phyloP scores from a whole-genome alignment of 1,140 invertebrate species.

The Brachionus calyciflorus region DNA sequence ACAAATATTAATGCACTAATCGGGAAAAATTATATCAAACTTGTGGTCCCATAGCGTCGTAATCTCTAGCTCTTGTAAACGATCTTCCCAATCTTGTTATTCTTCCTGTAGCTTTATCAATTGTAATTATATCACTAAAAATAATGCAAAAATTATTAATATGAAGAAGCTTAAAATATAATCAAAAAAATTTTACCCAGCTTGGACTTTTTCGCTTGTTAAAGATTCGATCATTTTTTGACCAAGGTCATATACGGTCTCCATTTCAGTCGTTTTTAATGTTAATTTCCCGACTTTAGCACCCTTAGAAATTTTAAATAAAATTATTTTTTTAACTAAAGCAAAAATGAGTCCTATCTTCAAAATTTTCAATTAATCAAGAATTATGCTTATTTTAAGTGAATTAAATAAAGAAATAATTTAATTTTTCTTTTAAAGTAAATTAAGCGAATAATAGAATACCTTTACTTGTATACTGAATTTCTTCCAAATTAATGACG shows the following conservation, averaged over 20 bases:
- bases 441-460: no score
- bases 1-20: neutral
- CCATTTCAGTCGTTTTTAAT: slow-evolving; percentile 98
- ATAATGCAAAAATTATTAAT: neutral
- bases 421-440: no score
- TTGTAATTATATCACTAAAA: slow-evolving; percentile 87
- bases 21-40: slow-evolving; percentile 62
- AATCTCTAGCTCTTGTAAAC: slow-evolving; percentile 90
- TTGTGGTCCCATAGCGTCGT: slow-evolving; percentile 88
- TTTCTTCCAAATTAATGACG: no score
- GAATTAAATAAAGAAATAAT: no score
- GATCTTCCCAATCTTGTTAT: slow-evolving; percentile 90
- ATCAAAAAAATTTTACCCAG: slow-evolving; percentile 59
- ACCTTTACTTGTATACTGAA: no score
- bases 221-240: slow-evolving; percentile 97
- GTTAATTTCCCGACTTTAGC: slow-evolving; percentile 86
- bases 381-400: no score
- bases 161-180: neutral
- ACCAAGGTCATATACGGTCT: slow-evolving; percentile 96
- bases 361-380: neutral
- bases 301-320: slow-evolving; percentile 63
- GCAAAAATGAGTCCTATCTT: no score
- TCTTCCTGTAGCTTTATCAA: slow-evolving; percentile 95
- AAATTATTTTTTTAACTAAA: neutral
- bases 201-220: slow-evolving; percentile 84